These are phyloP conservation scores for Potamarius usumacintae DNA, from an alignment of 2,113 vertebrate species.

Conservation along the genomic window DNA sequence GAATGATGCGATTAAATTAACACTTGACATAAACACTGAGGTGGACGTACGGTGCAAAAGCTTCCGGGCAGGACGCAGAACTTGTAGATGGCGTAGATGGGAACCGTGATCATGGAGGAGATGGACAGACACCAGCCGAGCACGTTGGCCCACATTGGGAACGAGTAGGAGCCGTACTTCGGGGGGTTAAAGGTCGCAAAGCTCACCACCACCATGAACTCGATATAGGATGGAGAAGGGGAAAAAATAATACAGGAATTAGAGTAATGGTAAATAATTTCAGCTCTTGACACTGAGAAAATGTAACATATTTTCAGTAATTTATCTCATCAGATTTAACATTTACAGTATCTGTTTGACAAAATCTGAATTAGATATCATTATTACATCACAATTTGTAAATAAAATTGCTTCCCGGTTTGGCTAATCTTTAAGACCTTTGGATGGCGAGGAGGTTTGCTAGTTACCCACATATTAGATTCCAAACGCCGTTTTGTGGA, in stretches of 20 bases:
- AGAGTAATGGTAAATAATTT: too few relatives aligned
- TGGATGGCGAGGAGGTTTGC: neutral
- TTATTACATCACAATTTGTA: too few relatives aligned
- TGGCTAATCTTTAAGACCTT: too few relatives aligned
- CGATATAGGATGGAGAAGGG: constrained; percentile 6
- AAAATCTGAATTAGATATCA: too few relatives aligned
- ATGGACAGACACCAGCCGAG: constrained; percentile 84
- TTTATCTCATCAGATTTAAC: too few relatives aligned
- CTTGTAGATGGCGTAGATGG: constrained; percentile 87
- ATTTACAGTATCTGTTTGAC: too few relatives aligned
- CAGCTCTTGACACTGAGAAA: too few relatives aligned
- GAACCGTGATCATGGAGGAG: constrained; percentile 89
- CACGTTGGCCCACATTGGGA: constrained; percentile 84
- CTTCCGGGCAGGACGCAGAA: constrained; percentile 79
- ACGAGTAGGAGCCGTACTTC: constrained; percentile 79
- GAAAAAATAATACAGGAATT: neutral
- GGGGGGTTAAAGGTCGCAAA: constrained; percentile 83
- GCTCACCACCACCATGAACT: constrained; percentile 88
- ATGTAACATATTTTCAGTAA: too few relatives aligned
- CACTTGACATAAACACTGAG: neutral
- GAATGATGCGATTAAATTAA: too few relatives aligned
- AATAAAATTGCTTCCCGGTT: too few relatives aligned
- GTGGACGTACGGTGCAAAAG: constrained; percentile 78
- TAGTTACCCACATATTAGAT: neutral
- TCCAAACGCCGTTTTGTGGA: neutral